A percentile compares a stretch with the other conserved stretches of the same genome.
These are phyloP conservation scores for Alces alces DNA, from an alignment of 2,113 vertebrate species.

Conservation along the genomic window DNA sequence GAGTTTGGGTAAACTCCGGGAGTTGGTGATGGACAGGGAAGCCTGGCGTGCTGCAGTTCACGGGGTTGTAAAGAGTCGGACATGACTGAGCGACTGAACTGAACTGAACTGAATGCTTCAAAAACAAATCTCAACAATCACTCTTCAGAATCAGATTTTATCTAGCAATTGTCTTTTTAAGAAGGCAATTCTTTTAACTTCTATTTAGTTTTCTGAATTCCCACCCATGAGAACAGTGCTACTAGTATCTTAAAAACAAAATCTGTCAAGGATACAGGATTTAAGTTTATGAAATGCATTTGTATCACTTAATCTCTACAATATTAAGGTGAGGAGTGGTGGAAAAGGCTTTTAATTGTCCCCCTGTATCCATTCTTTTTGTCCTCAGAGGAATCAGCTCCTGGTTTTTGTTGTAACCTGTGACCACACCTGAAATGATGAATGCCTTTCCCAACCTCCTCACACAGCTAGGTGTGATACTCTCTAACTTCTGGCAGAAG, in stretches of 20 bases:
- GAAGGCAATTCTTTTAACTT: neutral
- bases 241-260: conserved; percentile 12
- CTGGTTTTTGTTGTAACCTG: neutral
- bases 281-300: neutral
- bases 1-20: too few relatives aligned
- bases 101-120: neutral
- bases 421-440: neutral
- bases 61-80: too few relatives aligned
- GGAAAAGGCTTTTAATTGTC: neutral
- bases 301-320: neutral
- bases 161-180: neutral
- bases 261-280: neutral
- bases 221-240: neutral
- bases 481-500: neutral
- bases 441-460: neutral
- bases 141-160: neutral
- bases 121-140: conserved; percentile 2
- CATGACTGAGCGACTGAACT: too few relatives aligned
- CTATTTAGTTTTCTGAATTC: neutral
- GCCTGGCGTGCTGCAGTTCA: too few relatives aligned
- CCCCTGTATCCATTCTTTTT: neutral
- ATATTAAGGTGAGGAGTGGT: neutral
- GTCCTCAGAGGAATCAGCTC: neutral
- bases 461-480: too few relatives aligned
- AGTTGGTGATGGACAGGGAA: too few relatives aligned